Evolutionary conservation across 2,797 vertebrate species (phyloP).

Genomic region (Pseudochromis fuscus): DNA sequence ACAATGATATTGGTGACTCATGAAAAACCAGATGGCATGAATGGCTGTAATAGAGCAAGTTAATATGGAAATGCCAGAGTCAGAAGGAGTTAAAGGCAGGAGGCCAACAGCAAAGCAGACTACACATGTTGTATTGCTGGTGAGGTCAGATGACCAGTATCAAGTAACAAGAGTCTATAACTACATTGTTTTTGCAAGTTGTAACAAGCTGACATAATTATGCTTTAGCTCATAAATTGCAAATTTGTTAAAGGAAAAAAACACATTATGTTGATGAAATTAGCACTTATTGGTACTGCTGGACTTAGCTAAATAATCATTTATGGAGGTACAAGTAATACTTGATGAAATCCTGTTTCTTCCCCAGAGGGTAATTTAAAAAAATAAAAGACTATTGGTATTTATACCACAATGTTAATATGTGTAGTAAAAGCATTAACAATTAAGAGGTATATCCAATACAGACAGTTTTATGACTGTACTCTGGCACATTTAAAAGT

Average conservation of each 20-base stretch:
- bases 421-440: slow-evolving; percentile 23
- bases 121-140: slow-evolving; percentile 24
- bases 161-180: slow-evolving; percentile 25
- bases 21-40: slow-evolving; percentile 68
- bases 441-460: slow-evolving; percentile 6
- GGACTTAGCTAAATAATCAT: slow-evolving; percentile 36
- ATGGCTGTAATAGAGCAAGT: slow-evolving; percentile 54
- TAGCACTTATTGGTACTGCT: slow-evolving; percentile 34
- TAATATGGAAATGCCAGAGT: slow-evolving; percentile 70
- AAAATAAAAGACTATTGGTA: slow-evolving; percentile 23
- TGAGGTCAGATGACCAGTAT: slow-evolving; percentile 43
- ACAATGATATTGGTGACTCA: slow-evolving; percentile 68
- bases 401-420: slow-evolving; percentile 25
- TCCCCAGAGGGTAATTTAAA: slow-evolving; percentile 14
- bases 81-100: slow-evolving; percentile 42
- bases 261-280: slow-evolving; percentile 38
- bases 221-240: slow-evolving; percentile 26
- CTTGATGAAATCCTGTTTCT: slow-evolving; percentile 27
- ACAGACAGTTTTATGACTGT: slow-evolving; percentile 10
- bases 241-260: slow-evolving; percentile 42
- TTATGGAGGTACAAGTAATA: slow-evolving; percentile 38
- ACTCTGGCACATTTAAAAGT: slow-evolving; percentile 35
- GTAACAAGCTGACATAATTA: slow-evolving; percentile 47
- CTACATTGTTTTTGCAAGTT: slow-evolving; percentile 22
- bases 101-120: slow-evolving; percentile 50